Evolutionary conservation across 2,797 vertebrate species (phyloP).

Genomic region (Pangasius krempfi): DNA sequence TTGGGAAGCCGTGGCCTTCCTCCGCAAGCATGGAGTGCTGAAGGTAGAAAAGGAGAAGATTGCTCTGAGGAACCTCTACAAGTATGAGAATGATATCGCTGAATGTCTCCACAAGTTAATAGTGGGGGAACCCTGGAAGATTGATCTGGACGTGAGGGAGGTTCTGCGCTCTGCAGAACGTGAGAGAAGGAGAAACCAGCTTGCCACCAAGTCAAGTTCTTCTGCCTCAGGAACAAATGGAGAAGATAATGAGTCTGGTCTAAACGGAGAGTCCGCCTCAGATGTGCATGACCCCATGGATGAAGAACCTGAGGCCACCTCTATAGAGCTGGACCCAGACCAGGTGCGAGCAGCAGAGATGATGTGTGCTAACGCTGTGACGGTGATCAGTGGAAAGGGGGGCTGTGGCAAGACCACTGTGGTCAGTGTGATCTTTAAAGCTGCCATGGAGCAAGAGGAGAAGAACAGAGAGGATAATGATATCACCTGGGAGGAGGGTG

Average conservation of each 20-base stretch:
- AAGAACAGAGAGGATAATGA: conserved; percentile 61
- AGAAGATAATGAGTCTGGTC: not conserved
- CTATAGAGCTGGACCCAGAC: conserved; percentile 68
- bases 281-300: not conserved
- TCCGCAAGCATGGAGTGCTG: conserved; percentile 72
- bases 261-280: not conserved
- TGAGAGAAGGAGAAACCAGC: conserved; percentile 1
- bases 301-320: not conserved
- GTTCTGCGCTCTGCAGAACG: conserved; percentile 58
- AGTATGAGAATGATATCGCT: conserved; percentile 76
- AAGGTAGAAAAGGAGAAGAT: conserved; percentile 65
- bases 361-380: conserved; percentile 82
- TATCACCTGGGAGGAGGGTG: conserved; percentile 63
- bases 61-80: conserved; percentile 71
- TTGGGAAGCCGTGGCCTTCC: conserved; percentile 76
- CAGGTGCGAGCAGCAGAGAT: conserved; percentile 76
- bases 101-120: conserved; percentile 64
- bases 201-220: not conserved
- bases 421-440: conserved; percentile 78
- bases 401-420: conserved; percentile 86
- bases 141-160: conserved; percentile 69
- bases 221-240: not conserved
- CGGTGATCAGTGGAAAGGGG: conserved; percentile 83
- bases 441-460: conserved; percentile 61
- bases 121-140: conserved; percentile 60